Conservation (phyloP, 2,888 invertebrate species). For the Dicycla oo region DNA sequence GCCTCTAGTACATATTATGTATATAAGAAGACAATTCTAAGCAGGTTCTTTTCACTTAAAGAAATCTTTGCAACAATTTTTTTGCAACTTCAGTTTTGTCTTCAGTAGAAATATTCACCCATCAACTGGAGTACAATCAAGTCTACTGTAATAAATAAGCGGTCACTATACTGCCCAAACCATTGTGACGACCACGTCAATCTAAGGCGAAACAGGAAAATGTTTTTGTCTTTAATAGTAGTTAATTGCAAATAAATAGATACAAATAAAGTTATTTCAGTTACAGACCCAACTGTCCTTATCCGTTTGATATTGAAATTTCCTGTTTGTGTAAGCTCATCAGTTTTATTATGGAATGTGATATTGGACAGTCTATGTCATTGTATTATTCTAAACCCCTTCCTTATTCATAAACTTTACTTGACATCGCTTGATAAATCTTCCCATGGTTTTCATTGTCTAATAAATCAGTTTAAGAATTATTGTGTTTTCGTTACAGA, state of each 20-base stretch:
- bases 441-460: conserved; percentile 20
- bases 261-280: conserved; percentile 55
- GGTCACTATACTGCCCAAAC: background rate
- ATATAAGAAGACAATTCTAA: background rate
- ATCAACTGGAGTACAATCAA: conserved; percentile 8
- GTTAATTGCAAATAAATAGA: conserved; percentile 49
- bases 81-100: background rate
- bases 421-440: conserved; percentile 32
- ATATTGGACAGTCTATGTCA: conserved; percentile 35
- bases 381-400: conserved; percentile 35
- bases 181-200: conserved; percentile 16
- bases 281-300: conserved; percentile 48
- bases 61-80: too few relatives aligned
- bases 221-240: conserved; percentile 43
- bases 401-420: conserved; percentile 30
- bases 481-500: conserved; percentile 26
- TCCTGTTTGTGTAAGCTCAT: conserved; percentile 71
- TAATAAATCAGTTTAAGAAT: conserved; percentile 32
- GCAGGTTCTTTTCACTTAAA: background rate
- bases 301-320: conserved; percentile 66
- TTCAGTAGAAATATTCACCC: background rate
- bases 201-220: conserved; percentile 57
- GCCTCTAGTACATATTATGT: background rate
- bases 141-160: conserved; percentile 3
- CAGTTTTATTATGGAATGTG: conserved; percentile 49